Evolutionary conservation across 2,113 vertebrate genomes (phyloP), one percentile per base, ranked within the genome.

Genomic region (Petroica traversi): DNA sequence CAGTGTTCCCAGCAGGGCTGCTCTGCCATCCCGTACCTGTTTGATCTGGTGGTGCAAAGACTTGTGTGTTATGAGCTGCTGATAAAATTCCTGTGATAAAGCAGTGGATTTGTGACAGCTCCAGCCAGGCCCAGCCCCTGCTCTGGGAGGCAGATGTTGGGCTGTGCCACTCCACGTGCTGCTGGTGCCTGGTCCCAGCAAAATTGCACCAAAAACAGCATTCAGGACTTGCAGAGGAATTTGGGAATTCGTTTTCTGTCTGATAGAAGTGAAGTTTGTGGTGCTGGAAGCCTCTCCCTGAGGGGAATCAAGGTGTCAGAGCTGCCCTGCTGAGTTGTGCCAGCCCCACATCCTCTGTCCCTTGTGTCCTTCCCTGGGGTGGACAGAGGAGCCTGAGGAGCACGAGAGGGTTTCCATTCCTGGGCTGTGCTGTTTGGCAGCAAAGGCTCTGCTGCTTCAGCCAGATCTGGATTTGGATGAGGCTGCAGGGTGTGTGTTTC

Each of bases 1-100:
- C n/a, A n/a, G n/a, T n/a, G n/a, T n/a, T n/a, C n/a, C n/a, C n/a
- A n/a, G n/a, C n/a, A n/a, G n/a, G n/a, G n/a, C 81, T 80, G 31
- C 8, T 14, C 52, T 75, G 93, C 88, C 75, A 83, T 40, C 71
- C 88, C 63, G 0, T 71, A 90, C 94, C 92, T 93, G 88, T 90
- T 96, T 96, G 93, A 96, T 96, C 92, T 96, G 62, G 0, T 31
- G 74, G 94, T 89, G 93, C 88, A 96, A 96, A 92, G 95, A 94
- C 0, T 45, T 48, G 66, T 95, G 92, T 87, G 89, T 36, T 91
- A 71, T 58, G 87, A 89, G 94, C 74, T 85, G 25, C 89, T 73
- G 74, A 95, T 95, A 82, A 89, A 95, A 89, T 96, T 93, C 74
- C 85, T 93, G 95, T 82, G 93, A 95, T 96, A 88, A 95, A 94